These are phyloP conservation scores for Lepas anatifera DNA, from an alignment of 2,888 invertebrate species.

Conservation along the genomic window DNA sequence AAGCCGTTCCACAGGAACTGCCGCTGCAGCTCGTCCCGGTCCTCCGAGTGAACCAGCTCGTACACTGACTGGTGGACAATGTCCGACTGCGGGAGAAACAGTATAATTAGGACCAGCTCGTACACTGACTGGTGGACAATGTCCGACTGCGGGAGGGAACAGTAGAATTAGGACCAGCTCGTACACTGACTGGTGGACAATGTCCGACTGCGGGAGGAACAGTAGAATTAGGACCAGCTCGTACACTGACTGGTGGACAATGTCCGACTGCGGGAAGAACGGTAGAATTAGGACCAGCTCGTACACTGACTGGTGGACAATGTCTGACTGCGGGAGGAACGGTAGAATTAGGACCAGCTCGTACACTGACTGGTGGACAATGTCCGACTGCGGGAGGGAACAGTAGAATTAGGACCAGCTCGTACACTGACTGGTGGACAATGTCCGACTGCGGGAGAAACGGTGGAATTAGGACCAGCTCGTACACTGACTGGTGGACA, in stretches of 20 bases:
- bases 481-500: constrained; percentile 77
- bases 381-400: constrained; percentile 91
- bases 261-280: too few relatives aligned
- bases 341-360: constrained; percentile 50
- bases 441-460: too few relatives aligned
- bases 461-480: too few relatives aligned
- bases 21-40: constrained; percentile 89
- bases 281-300: too few relatives aligned
- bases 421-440: too few relatives aligned
- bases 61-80: constrained; percentile 99
- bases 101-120: too few relatives aligned
- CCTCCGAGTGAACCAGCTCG: constrained; percentile 97
- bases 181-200: constrained; percentile 97
- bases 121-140: constrained; percentile 75
- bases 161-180: constrained; percentile 50
- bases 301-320: constrained; percentile 71
- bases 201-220: constrained; percentile 91
- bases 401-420: too few relatives aligned
- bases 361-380: constrained; percentile 97
- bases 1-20: constrained; percentile 93
- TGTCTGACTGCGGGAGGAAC: constrained; percentile 97
- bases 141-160: constrained; percentile 95
- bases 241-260: too few relatives aligned
- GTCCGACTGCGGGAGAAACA: constrained; percentile 97
- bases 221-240: too few relatives aligned